Conservation (phyloP, 2,797 vertebrate genomes). For the Galago senegalensis region DNA sequence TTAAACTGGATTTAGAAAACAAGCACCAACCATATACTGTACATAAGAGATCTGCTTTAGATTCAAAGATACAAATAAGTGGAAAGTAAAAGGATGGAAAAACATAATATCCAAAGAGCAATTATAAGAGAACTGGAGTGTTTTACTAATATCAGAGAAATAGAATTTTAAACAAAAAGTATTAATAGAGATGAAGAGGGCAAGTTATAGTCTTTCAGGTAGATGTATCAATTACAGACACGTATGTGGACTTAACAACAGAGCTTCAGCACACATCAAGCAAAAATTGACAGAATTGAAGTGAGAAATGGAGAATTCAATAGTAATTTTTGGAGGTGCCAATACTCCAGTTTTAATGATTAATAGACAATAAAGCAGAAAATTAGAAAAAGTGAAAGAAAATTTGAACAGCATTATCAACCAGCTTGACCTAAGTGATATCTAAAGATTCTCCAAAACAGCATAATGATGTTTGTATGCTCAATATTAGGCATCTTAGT, state of each 20-base stretch:
- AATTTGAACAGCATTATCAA: background rate
- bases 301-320: constrained; percentile 17
- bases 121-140: background rate
- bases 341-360: constrained; percentile 48
- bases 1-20: background rate
- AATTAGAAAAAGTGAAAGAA: background rate
- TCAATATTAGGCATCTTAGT: constrained; percentile 9
- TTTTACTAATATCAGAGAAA: constrained; percentile 14
- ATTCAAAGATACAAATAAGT: background rate
- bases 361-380: constrained; percentile 1
- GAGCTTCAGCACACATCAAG: background rate
- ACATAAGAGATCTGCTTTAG: background rate
- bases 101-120: background rate
- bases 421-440: background rate
- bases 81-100: background rate
- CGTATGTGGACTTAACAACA: background rate
- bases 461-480: constrained; percentile 10
- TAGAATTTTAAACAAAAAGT: constrained; percentile 12
- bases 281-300: constrained; percentile 45
- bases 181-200: background rate
- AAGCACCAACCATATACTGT: background rate
- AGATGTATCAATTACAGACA: background rate
- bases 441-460: background rate
- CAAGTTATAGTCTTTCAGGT: background rate
- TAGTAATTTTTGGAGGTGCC: background rate